Evolutionary conservation across 2,797 vertebrate genomes (phyloP).

Genomic region (Vespertilio murinus): DNA sequence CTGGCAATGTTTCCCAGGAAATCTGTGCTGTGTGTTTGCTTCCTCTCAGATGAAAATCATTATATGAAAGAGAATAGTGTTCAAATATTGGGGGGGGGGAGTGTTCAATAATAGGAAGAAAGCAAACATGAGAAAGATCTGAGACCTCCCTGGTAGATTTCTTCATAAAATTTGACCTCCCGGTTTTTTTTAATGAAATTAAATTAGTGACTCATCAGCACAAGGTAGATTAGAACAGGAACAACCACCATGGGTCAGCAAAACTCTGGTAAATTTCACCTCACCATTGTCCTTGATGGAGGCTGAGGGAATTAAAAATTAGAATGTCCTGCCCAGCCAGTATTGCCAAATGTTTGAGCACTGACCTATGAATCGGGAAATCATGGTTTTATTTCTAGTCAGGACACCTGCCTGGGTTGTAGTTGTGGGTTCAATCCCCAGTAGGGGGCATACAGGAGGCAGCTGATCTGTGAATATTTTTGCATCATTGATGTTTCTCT

Average conservation of each 20-base stretch:
- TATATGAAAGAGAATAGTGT: neutral
- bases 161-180: neutral
- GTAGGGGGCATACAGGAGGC: too few species aligned
- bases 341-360: too few species aligned
- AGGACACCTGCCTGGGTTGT: too few species aligned
- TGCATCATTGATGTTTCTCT: too few species aligned
- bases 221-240: neutral
- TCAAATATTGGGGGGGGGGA: slow-evolving; percentile 11
- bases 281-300: neutral
- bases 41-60: neutral
- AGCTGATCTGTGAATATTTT: too few species aligned
- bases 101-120: neutral
- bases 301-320: neutral
- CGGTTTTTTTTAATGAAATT: neutral
- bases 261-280: neutral
- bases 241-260: neutral
- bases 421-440: too few species aligned
- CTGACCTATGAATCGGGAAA: too few species aligned
- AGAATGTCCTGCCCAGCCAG: neutral
- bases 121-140: neutral
- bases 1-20: neutral
- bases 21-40: neutral
- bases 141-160: neutral
- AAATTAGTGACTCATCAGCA: neutral
- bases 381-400: too few species aligned